These are phyloP conservation scores for Chaenocephalus aceratus DNA, from an alignment of 2,113 vertebrate species.

Conservation along the genomic window DNA sequence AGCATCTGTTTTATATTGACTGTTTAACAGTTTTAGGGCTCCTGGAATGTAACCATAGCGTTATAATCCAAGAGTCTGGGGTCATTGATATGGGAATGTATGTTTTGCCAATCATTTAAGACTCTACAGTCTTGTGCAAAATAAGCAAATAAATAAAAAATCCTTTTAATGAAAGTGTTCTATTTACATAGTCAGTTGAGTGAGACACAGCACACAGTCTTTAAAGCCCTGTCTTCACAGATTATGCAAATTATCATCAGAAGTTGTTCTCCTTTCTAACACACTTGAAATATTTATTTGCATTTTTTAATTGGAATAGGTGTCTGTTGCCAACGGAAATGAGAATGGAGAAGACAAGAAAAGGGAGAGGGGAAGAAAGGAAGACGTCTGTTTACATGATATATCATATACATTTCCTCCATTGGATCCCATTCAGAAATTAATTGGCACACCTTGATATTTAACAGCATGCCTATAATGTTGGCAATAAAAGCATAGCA, in stretches of 20 bases:
- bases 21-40: no score
- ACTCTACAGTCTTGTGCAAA: neutral
- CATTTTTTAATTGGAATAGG: neutral
- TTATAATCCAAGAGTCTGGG: no score
- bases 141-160: neutral
- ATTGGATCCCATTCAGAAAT: conserved; percentile 1
- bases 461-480: neutral
- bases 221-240: neutral
- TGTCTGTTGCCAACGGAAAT: neutral
- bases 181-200: neutral
- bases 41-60: no score
- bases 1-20: no score
- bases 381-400: conserved; percentile 2
- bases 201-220: neutral
- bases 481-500: neutral
- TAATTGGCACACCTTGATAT: neutral
- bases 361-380: neutral
- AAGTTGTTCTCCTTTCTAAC: conserved; percentile 3
- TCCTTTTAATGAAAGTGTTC: neutral
- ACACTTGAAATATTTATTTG: conserved; percentile 18
- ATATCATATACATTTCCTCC: neutral
- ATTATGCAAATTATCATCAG: neutral
- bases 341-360: neutral
- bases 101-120: neutral
- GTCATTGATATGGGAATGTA: no score